Evolutionary conservation across 2,888 invertebrate species (phyloP), one percentile per base, ranked within the genome.

Genomic region (Alviniconcha strummeri): DNA sequence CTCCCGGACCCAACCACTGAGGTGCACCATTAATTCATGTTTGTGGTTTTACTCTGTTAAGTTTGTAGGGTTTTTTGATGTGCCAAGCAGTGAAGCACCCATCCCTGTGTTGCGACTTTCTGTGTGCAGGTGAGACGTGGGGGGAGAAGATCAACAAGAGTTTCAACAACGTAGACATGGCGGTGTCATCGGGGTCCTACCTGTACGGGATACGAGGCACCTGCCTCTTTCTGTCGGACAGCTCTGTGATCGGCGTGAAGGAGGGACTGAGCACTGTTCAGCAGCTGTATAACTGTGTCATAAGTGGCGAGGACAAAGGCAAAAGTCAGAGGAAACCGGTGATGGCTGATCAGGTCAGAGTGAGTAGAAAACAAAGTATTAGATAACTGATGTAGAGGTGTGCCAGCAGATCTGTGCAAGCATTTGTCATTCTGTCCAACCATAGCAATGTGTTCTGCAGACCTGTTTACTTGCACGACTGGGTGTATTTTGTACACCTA

Each of bases 241-340:
- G 6, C 83, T 75, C 76, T 56, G 72, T 84, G n/a, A 83, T 82
- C 74, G 86, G 84, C 8, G 67, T 77, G 57, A 79, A 82, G 69
- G 79, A 54, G 8, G 83, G 81, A 67, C 71, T 87, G 69, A 67
- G 79, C 15, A 83, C 85, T 4, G 89, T 89, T 85, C 83, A 84
- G 19, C 69, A 80, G 5, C 55, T 80, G 8, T 80, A 80, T 55
- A 69, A 67, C 0, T 60, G 9, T 8, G 17, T 78, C 15, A 17
- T 52, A 15, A 7, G 15, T 13, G 64, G 64, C 6, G 52, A 15
- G 60, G 60, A 78, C 19, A 57, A 19, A 8, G 60, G 13, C 60
- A 60, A 8, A 60, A 60, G 60, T 8, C 60, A 60, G 9, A 60
- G 13, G 13, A 60, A 60, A 60, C 8, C 13, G 9, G 13, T 4